Conservation (phyloP, 2,888 invertebrate genomes). For the Amphipyra tragopoginis region DNA sequence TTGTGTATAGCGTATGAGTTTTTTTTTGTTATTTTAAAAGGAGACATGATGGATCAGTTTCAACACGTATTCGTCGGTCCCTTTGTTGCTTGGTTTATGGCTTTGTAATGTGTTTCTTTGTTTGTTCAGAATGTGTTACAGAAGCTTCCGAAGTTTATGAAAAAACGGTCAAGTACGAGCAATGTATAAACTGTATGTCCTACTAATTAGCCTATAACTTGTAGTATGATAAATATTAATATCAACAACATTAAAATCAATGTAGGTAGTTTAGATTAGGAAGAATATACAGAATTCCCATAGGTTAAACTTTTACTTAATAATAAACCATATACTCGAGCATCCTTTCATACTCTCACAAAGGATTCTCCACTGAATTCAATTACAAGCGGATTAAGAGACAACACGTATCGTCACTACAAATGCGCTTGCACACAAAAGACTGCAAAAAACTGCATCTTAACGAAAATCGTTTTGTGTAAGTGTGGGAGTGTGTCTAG, state of each 20-base stretch:
- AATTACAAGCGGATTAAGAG: conserved; percentile 81
- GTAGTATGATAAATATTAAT: neutral
- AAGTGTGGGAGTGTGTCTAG: conserved; percentile 83
- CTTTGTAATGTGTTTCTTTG: conserved; percentile 89
- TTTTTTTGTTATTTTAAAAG: conserved; percentile 88
- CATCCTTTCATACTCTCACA: conserved; percentile 54
- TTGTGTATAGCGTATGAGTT: conserved; percentile 85
- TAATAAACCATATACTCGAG: conserved; percentile 25
- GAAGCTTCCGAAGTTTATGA: conserved; percentile 78
- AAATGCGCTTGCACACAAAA: conserved; percentile 72
- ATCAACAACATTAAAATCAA: too few relatives aligned
- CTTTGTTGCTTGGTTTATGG: conserved; percentile 88
- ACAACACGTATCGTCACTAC: conserved; percentile 74
- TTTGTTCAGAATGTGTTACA: conserved; percentile 86
- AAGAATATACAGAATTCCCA: neutral
- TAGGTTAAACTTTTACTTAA: conserved; percentile 2
- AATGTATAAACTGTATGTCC: conserved; percentile 34
- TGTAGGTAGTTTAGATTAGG: neutral
- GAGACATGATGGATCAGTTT: conserved; percentile 90
- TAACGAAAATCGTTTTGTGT: conserved; percentile 77
- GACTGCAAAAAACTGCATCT: conserved; percentile 74
- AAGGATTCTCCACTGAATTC: conserved; percentile 66
- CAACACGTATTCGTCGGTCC: conserved; percentile 88
- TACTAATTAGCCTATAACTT: conserved; percentile 27
- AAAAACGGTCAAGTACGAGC: conserved; percentile 60